phyloP scores from a whole-genome alignment of 2,113 vertebrate species.

The Alosa alosa region DNA sequence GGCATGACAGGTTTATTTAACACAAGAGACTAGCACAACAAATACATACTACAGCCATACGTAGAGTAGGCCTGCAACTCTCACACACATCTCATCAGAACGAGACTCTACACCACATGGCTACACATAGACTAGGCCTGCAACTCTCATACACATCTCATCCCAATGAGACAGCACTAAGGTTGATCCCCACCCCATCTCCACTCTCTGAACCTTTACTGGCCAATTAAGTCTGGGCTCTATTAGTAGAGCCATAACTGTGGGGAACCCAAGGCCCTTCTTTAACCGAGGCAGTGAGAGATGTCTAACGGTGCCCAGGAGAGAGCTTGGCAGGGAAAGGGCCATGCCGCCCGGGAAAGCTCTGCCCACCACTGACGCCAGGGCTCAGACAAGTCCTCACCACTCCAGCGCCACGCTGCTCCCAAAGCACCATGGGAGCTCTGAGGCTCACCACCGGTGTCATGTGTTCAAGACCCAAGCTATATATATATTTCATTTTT shows the following conservation, averaged over 20 bases:
- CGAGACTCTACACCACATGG: background rate
- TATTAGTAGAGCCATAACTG: slow-evolving; percentile 34
- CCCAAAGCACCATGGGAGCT: slow-evolving; percentile 24
- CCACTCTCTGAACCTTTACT: slow-evolving; percentile 31
- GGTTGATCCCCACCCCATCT: slow-evolving; percentile 4
- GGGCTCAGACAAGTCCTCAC: slow-evolving; percentile 38
- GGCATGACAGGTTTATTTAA: background rate
- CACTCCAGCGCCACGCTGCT: slow-evolving; percentile 21
- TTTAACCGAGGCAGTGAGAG: slow-evolving; percentile 4
- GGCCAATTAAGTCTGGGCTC: slow-evolving; percentile 41
- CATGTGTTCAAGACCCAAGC: slow-evolving; percentile 28
- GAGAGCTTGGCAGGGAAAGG: background rate
- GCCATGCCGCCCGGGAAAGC: slow-evolving; percentile 1
- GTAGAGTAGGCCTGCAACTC: too few species aligned
- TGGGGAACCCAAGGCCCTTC: slow-evolving; percentile 20
- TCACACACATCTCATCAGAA: too few species aligned
- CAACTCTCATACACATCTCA: background rate
- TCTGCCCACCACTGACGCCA: slow-evolving; percentile 49
- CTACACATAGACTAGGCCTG: background rate
- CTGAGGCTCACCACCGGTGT: slow-evolving; percentile 33
- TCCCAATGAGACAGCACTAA: background rate
- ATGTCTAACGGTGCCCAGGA: slow-evolving; percentile 42
- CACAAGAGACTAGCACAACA: background rate
- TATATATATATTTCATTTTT: background rate
- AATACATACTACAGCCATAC: background rate